Evolutionary conservation across 37 sponge, comb jelly and placozoan genomes (phyloP).

Genomic region (Theonella swinhoei): DNA sequence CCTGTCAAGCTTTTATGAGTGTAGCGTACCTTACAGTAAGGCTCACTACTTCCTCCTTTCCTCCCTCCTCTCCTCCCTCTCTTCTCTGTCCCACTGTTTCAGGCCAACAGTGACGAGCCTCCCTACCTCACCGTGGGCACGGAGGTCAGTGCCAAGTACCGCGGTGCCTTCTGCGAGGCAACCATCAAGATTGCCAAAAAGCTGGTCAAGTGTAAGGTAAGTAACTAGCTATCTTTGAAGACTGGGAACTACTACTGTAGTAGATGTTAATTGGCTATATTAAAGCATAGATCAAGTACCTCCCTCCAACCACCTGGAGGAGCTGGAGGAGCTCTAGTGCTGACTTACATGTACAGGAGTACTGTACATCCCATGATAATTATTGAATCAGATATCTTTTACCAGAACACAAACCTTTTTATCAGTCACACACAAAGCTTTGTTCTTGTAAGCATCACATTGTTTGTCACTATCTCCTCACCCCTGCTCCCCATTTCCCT

Average conservation of each 20-base stretch:
- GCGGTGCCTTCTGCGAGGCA: conserved; percentile 97
- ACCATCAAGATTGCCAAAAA: conserved; percentile 86
- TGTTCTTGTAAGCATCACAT: no score
- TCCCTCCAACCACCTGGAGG: background rate
- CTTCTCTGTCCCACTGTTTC: background rate
- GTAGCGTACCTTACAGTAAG: no score
- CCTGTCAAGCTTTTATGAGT: no score
- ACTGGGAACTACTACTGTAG: background rate
- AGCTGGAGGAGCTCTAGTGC: no score
- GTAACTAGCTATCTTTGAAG: background rate
- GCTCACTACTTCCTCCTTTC: background rate
- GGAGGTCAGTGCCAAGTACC: conserved; percentile 96
- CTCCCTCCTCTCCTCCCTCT: background rate
- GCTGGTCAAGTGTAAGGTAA: conserved; percentile 89
- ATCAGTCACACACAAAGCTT: no score
- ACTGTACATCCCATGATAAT: no score
- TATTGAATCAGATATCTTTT: no score
- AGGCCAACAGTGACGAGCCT: conserved; percentile 76
- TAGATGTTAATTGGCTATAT: background rate
- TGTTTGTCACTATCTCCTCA: no score
- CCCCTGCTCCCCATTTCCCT: background rate
- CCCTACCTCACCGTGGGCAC: conserved; percentile 83
- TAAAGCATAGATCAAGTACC: background rate
- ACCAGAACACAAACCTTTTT: no score
- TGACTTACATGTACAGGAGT: no score